phyloP scores from a whole-genome alignment of 1,140 invertebrate genomes.

The Parasteatoda tepidariorum region DNA sequence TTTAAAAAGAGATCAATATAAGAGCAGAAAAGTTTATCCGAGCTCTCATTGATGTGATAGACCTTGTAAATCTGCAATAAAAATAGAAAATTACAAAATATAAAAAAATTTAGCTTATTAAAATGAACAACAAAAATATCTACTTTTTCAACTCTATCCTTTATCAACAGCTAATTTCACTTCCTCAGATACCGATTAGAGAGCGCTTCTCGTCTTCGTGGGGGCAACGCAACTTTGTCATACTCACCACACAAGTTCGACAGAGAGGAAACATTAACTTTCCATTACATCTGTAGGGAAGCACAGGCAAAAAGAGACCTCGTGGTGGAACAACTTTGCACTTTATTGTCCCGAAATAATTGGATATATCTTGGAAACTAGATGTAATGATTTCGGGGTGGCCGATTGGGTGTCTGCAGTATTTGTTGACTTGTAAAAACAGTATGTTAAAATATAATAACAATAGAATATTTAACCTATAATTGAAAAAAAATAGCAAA shows the following conservation, averaged over 20 bases:
- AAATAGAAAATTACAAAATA: no score
- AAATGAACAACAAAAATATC: background rate
- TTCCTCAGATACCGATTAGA: conserved; percentile 17
- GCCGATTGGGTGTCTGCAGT: background rate
- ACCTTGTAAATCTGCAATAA: background rate
- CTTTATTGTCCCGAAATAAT: conserved; percentile 9
- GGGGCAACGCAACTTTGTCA: background rate
- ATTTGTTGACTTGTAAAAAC: background rate
- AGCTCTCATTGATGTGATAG: background rate
- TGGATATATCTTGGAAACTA: background rate
- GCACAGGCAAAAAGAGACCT: background rate
- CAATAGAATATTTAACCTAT: background rate
- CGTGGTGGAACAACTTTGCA: background rate
- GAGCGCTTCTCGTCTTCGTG: background rate
- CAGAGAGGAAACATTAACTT: conserved; percentile 19
- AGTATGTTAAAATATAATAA: background rate
- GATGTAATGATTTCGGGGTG: conserved; percentile 12
- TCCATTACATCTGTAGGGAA: background rate
- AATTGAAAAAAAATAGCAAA: background rate
- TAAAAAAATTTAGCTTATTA: no score
- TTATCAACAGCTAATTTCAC: conserved; percentile 50
- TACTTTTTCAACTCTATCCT: background rate
- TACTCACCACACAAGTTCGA: background rate
- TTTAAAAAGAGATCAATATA: conserved; percentile 63
- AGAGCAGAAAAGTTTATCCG: conserved; percentile 51